Base-by-base conservation (phyloP, 2,113 vertebrate genomes). In the Platysternon megacephalum region DNA sequence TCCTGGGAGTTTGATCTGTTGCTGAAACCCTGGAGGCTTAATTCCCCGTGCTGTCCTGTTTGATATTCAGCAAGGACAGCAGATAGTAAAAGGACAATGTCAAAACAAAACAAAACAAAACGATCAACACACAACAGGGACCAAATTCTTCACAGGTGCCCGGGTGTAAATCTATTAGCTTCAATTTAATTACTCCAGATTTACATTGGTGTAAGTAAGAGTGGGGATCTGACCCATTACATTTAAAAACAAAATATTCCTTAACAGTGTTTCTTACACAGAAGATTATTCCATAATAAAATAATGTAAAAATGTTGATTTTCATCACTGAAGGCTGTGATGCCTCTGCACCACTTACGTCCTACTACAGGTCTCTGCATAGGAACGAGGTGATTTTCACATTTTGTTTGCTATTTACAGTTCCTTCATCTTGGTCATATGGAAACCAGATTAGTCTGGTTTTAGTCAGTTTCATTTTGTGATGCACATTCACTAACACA, bases 61-160 rank as follows among this genome's bases (percentile, higher is more conserved):
- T 68, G 79, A 84, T 0, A 1, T 68, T 26, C 44, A 48, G 32
- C 1, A 1, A 87, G 28, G 19, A 39, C 12, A 84, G 46, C 14
- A 11, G 12, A 42, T 53, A 81, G 58, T n/a, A 88, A 96, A 90
- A 8, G 46, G 13, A 76, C 79, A n/a, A 1, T 0, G 0, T 3
- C 72, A 42, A 39, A n/a, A n/a, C 61, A n/a, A 72, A 35, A 29
- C 35, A 68, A 21, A 72, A 72, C 65, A 4, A 72, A 35, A 72
- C 5, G 10, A 39, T n/a, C 19, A 39, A 72, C 65, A 14, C 48
- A 76, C 65, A 51, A 84, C 29, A 48, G n/a, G 39, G 24, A 49
- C 83, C 22, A 88, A 87, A 90, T 93, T 95, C 86, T 85, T 55
- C 86, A n/a, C 11, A n/a, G 82, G 61, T 48, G 32, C 1, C 0